Base-by-base conservation (phyloP, 2,888 invertebrate genomes). In the Dromius quadrimaculatus region DNA sequence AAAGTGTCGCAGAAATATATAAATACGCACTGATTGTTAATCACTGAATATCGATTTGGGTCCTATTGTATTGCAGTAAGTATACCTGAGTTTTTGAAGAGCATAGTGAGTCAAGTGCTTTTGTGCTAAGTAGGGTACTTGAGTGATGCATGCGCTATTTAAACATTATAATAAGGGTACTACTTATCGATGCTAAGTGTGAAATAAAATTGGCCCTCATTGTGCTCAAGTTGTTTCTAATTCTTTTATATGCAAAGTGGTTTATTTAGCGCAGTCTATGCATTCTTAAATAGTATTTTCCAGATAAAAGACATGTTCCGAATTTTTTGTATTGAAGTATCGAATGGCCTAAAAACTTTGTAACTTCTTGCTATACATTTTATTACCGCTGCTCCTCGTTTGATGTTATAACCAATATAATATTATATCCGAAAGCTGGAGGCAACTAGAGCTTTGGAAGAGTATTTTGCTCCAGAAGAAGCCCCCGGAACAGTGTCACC, bases 401-500 rank as follows among this genome's bases (percentile, higher is more conserved):
- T n/a, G n/a, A n/a, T n/a, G n/a, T n/a, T n/a, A n/a, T n/a, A n/a
- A n/a, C n/a, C n/a, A n/a, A n/a, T n/a, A n/a, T n/a, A n/a, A 23
- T 47, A 47, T 47, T 47, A 47, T 47, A 47, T 57, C 57, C 11
- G 47, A 54, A 15, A 20, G 62, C 15, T n/a, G n/a, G n/a, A n/a
- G n/a, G n/a, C n/a, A n/a, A n/a, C n/a, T n/a, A 62, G 22, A 23
- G 36, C 36, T 36, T 23, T 19, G 47, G 20, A n/a, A 20, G 65
- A 70, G 47, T 45, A 45, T 59, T 68, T 59, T 68, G 57, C 43
- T 54, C 38, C 62, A 62, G 62, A 62, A 45, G 20, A 34, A 22
- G 59, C 57, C 79, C 78, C 79, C 62, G 80, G 79, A 83, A 82
- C 81, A 82, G 82, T 83, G 83, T 83, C 83, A 83, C 81, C 81